A percentile compares a stretch with the other conserved stretches of the same genome.
Evolutionary conservation across 1,140 invertebrate species (phyloP).

Genomic region (Matsumurasca onukii): DNA sequence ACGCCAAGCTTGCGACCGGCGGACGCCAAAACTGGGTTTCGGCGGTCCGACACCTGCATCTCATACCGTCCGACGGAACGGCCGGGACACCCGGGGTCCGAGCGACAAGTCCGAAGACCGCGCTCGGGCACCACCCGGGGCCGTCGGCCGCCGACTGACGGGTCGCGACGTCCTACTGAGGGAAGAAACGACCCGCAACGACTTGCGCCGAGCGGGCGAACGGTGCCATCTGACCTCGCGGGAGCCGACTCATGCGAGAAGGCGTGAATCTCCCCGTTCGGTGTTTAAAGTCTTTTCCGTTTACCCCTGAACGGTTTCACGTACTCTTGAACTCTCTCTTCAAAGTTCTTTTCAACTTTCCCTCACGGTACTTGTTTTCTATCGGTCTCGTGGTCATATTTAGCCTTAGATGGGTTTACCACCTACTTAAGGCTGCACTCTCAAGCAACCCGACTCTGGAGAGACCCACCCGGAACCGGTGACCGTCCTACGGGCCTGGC

Average conservation of each 20-base stretch:
- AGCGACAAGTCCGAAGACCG: conserved; percentile 53
- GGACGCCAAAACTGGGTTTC: conserved; percentile 12
- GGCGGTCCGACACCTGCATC: not conserved
- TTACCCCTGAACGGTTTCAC: conserved; percentile 75
- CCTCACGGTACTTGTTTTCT: conserved; percentile 90
- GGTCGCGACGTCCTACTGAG: too few species aligned
- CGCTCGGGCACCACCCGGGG: too few species aligned
- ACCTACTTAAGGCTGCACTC: conserved; percentile 82
- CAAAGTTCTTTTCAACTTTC: conserved; percentile 68
- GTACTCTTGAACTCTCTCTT: conserved; percentile 19
- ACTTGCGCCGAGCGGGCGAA: too few species aligned
- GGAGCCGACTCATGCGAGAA: too few species aligned
- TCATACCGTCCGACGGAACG: conserved; percentile 22
- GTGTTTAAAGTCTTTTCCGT: conserved; percentile 50
- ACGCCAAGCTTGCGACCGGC: not conserved
- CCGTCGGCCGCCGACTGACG: too few species aligned
- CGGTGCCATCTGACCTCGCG: too few species aligned
- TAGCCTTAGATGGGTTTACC: conserved; percentile 86
- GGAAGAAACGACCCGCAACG: too few species aligned
- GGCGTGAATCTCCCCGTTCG: conserved; percentile 33
- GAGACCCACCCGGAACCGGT: conserved; percentile 56
- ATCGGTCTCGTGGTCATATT: conserved; percentile 82
- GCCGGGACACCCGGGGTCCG: conserved; percentile 47
- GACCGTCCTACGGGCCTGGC: too few species aligned
- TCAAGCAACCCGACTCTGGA: conserved; percentile 82